phyloP scores from a whole-genome alignment of 1,140 invertebrate genomes.

The Orius laevigatus region DNA sequence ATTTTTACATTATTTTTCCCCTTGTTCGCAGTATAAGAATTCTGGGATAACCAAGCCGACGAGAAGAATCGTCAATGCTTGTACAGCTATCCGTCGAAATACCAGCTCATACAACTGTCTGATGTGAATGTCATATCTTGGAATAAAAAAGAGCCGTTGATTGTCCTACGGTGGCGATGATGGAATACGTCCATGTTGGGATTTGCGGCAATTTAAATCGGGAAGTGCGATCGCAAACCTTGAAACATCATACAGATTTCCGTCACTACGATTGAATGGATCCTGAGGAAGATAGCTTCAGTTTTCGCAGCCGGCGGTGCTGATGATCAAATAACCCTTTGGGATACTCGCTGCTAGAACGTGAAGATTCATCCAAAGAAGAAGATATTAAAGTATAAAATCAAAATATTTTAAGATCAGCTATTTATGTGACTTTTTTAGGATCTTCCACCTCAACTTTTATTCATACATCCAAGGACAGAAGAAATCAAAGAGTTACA shows the following conservation, averaged over 20 bases:
- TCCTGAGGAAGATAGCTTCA: slow-evolving; percentile 78
- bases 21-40: slow-evolving; percentile 50
- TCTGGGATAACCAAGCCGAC: slow-evolving; percentile 83
- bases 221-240: slow-evolving; percentile 65
- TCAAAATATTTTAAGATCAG: neutral
- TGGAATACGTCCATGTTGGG: slow-evolving; percentile 90
- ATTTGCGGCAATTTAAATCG: slow-evolving; percentile 69
- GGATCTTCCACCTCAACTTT: slow-evolving; percentile 80
- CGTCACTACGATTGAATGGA: slow-evolving; percentile 94
- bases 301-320: slow-evolving; percentile 85
- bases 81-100: slow-evolving; percentile 75
- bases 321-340: slow-evolving; percentile 92
- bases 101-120: slow-evolving; percentile 73
- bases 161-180: slow-evolving; percentile 93
- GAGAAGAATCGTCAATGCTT: slow-evolving; percentile 73
- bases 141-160: slow-evolving; percentile 82
- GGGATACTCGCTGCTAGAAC: slow-evolving; percentile 92
- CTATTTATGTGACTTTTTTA: slow-evolving; percentile 26
- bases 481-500: slow-evolving; percentile 96
- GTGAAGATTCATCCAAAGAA: slow-evolving; percentile 40
- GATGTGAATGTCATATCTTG: slow-evolving; percentile 98
- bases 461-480: slow-evolving; percentile 98
- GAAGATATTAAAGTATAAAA: slow-evolving; percentile 43
- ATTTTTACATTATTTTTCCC: neutral
- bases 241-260: slow-evolving; percentile 84